Base-by-base conservation (phyloP, 2,888 invertebrate genomes). In the Acronicta aceris region DNA sequence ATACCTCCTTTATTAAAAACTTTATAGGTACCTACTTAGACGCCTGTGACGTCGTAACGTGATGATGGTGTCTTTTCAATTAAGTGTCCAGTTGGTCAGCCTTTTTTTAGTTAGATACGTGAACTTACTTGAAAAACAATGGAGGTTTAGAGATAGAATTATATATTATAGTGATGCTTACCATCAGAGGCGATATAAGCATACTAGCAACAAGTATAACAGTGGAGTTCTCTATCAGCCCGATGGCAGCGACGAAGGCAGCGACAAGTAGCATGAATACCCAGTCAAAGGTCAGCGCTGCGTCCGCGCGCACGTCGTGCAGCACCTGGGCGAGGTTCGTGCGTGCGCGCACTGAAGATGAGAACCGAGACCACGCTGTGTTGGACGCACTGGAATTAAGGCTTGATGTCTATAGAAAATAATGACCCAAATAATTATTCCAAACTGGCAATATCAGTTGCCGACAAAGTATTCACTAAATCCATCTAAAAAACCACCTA, bases 121-220 rank as follows among this genome's bases (percentile, higher is more conserved):
- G n/a, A n/a, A n/a, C n/a, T n/a, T n/a, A n/a, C n/a, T n/a, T n/a
- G n/a, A n/a, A n/a, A 27, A 7, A 27, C 7, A 27, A 27, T 27
- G 7, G 7, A 5, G 7, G 27, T 7, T 25, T 25, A 5, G 25
- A 25, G 7, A 27, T 27, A 27, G 25, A 25, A 27, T 27, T 27
- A 27, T 7, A 7, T 36, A 36, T 10, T n/a, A n/a, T n/a, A n/a
- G n/a, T n/a, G 10, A 12, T 2, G 5, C 47, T 57, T 87, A 97
- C 97, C 97, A 97, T 97, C 43, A 97, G 92, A 0, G 97, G 97
- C 0, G 97, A 97, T 59, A 97, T 97, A 16, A 97, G 94, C 97
- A 97, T 97, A 82, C 97, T 97, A 52, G 97, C 97, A 7, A 97
- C 96, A 42, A 97, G 89, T 59, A 96, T 95, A 10, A 97, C 96